Conservation (phyloP, 2,888 invertebrate species). For the Watsonalla binaria region DNA sequence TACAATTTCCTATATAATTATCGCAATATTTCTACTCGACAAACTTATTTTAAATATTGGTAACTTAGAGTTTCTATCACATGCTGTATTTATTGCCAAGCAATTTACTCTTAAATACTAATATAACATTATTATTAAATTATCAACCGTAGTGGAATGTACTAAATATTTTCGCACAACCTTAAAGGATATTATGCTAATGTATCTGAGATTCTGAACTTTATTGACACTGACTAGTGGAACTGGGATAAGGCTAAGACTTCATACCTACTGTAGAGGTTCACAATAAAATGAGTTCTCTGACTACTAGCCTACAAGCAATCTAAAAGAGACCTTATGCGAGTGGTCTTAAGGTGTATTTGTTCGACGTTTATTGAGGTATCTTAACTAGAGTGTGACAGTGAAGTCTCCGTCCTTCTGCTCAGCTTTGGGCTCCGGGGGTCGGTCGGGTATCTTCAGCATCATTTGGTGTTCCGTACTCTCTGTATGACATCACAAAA, state of each 20-base stretch:
- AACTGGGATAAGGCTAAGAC: conserved; percentile 5
- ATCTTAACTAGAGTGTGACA: conserved; percentile 53
- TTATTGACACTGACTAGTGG: conserved; percentile 40
- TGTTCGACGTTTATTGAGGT: not conserved
- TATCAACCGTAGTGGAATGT: conserved; percentile 22
- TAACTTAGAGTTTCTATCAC: conserved; percentile 6
- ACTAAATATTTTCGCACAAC: conserved; percentile 26
- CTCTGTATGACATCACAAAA: conserved; percentile 68
- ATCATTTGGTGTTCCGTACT: conserved; percentile 60
- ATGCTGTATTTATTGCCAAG: conserved; percentile 11
- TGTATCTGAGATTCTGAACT: conserved; percentile 25
- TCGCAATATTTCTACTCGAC: not conserved
- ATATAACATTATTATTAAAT: conserved; percentile 12
- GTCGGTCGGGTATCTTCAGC: conserved; percentile 59
- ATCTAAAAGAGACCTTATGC: not conserved
- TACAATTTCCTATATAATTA: not conserved
- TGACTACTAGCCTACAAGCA: not conserved
- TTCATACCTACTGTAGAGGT: no score
- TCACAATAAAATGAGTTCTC: no score
- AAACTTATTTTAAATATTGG: conserved; percentile 15
- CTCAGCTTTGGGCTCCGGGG: conserved; percentile 55
- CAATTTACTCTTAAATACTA: conserved; percentile 18
- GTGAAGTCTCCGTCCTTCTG: conserved; percentile 68
- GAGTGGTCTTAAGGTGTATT: not conserved
- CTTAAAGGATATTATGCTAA: conserved; percentile 15